Conservation (phyloP, 2,888 invertebrate genomes). For the Stictocephala bisonia region DNA sequence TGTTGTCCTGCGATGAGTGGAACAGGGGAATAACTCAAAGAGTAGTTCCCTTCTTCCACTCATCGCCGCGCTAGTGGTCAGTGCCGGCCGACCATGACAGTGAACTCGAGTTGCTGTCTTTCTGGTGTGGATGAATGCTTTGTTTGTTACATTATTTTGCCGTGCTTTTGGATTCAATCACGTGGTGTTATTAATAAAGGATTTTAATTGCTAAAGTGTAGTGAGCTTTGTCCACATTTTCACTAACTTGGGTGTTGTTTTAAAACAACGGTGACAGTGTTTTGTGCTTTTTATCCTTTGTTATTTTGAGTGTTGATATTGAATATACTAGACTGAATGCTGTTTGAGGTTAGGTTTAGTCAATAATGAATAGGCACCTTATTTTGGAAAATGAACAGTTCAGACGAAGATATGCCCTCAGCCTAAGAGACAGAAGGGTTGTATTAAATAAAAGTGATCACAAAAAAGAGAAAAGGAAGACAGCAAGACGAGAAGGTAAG, state of each 20-base stretch:
- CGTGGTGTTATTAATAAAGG: too few species aligned
- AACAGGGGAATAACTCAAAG: not conserved
- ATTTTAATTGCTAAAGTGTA: too few species aligned
- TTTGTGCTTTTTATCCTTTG: too few species aligned
- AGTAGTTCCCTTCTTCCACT: not conserved
- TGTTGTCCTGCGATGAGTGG: not conserved
- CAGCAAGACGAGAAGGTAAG: slow-evolving; percentile 5
- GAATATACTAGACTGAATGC: too few species aligned
- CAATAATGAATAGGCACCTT: too few species aligned
- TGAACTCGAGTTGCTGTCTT: not conserved
- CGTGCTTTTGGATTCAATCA: not conserved
- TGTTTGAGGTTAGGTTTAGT: not conserved
- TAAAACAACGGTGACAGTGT: too few species aligned
- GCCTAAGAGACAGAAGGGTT: not conserved
- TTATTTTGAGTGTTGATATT: too few species aligned
- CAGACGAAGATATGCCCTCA: not conserved
- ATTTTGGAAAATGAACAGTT: not conserved
- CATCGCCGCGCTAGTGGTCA: not conserved
- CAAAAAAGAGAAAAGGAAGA: not conserved
- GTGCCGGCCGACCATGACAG: not conserved
- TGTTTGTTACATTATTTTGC: not conserved
- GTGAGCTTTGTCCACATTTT: too few species aligned
- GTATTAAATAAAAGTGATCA: not conserved
- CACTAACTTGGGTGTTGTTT: too few species aligned
- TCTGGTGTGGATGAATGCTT: not conserved